Base-by-base conservation (phyloP, 2,113 vertebrate genomes). In the Lathamus discolor region DNA sequence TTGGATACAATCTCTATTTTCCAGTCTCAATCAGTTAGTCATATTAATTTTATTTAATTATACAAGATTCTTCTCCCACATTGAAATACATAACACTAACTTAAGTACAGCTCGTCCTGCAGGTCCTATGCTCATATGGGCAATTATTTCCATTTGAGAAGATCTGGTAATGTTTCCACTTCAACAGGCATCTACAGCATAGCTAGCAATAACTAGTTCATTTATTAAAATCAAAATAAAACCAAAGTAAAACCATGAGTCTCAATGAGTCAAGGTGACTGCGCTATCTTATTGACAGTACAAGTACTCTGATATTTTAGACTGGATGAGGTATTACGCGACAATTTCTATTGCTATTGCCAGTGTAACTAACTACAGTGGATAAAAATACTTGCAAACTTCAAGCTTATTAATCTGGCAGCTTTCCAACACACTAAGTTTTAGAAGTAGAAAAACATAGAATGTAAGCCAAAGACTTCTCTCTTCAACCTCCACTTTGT, bases 271-370 rank as follows among this genome's bases (percentile, higher is more conserved):
- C 61, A 86, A 79, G 92, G 74, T 22, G 57, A 85, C 69, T 49
- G 86, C 78, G 55, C 51, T 51, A 64, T 63, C 88, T 74, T 74
- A 88, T 1, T 80, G 85, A 88, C 51, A 25, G n/a, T 23, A 62
- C 61, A 90, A 91, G 61, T 59, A 37, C 67, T 86, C 67, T 73
- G 57, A 35, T 35, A 0, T 27, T 77, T 77, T 44, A 80, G 35
- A 29, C 54, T 77, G 63, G 64, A 83, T 90, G 95, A 96, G 95
- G 93, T 94, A 90, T 94, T 86, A 92, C 13, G 35, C 0, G 0
- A 73, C 86, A 93, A 61, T 83, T 74, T 78, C 31, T 92, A 94
- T 90, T 93, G 90, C 79, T 94, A 51, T 81, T 86, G 86, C 90
- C 83, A 90, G 72, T 51, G 33, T 52, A 88, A 83, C 77, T 85